phyloP scores from a whole-genome alignment of 2,113 vertebrate genomes.

The Haemorhous mexicanus region DNA sequence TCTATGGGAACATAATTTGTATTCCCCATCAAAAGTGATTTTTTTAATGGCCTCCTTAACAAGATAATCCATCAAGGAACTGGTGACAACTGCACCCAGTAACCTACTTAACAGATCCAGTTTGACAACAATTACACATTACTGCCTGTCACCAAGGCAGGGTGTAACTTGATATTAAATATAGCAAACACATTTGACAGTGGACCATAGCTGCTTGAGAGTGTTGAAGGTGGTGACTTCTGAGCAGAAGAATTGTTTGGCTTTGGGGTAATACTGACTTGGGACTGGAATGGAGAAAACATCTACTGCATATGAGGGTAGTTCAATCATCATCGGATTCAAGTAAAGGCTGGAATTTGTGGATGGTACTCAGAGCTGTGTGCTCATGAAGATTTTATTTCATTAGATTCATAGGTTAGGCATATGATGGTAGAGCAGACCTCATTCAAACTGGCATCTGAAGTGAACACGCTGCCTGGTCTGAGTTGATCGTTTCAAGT shows the following conservation, averaged over 20 bases:
- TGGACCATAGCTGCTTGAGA: not conserved
- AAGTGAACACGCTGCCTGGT: not conserved
- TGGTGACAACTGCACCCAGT: not conserved
- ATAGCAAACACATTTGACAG: not conserved
- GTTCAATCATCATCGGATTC: not conserved
- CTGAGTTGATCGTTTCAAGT: not conserved
- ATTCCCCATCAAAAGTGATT: not conserved
- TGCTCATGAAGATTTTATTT: not conserved
- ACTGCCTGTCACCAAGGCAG: slow-evolving; percentile 13
- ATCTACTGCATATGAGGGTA: not conserved
- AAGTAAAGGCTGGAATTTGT: not conserved
- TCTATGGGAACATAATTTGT: not conserved
- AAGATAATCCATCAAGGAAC: slow-evolving; percentile 23
- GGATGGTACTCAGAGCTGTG: not conserved
- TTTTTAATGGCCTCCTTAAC: slow-evolving; percentile 16
- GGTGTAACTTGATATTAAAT: slow-evolving; percentile 35
- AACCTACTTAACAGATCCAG: slow-evolving; percentile 48
- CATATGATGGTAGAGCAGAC: not conserved
- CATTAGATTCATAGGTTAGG: not conserved
- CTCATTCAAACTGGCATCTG: not conserved
- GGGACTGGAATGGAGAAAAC: not conserved
- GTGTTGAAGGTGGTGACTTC: not conserved
- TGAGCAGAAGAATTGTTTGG: not conserved
- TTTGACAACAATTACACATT: slow-evolving; percentile 18
- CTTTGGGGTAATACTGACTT: not conserved